Conservation (phyloP, 2,113 vertebrate genomes). For the Stomatorhinus ivindoensis region DNA sequence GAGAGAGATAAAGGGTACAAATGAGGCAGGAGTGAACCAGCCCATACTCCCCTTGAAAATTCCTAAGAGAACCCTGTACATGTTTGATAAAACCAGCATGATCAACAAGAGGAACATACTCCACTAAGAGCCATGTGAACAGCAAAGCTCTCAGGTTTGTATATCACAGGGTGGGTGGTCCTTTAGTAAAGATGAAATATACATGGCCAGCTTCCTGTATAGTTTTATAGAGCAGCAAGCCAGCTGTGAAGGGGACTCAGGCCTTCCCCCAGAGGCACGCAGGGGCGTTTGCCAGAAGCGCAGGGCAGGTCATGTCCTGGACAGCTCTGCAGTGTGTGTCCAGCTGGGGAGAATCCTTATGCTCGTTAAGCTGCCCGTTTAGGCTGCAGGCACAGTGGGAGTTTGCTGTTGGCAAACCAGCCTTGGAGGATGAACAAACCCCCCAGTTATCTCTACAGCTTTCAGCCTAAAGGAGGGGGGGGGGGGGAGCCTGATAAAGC, state of each 20-base stretch:
- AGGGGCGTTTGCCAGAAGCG: constrained; percentile 7
- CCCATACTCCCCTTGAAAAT: neutral
- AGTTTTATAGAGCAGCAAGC: neutral
- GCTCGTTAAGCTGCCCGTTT: neutral
- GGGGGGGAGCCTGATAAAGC: neutral
- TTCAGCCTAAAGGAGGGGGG: neutral
- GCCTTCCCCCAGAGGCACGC: neutral
- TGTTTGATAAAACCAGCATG: neutral
- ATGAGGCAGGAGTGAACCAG: neutral
- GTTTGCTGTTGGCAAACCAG: neutral
- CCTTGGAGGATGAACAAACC: neutral
- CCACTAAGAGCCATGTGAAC: neutral
- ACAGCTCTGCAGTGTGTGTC: neutral
- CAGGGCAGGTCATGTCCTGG: neutral
- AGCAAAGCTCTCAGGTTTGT: neutral
- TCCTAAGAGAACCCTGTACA: neutral
- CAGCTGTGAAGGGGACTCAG: neutral
- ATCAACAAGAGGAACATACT: neutral
- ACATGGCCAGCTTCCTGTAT: neutral
- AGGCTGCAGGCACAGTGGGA: neutral
- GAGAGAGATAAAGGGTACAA: neutral
- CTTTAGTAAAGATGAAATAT: constrained; percentile 2
- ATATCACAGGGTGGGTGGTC: neutral
- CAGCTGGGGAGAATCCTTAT: constrained; percentile 1
- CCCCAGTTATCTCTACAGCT: neutral